Conservation (phyloP, 1,140 invertebrate species). For the Helicorthomorpha holstii region DNA sequence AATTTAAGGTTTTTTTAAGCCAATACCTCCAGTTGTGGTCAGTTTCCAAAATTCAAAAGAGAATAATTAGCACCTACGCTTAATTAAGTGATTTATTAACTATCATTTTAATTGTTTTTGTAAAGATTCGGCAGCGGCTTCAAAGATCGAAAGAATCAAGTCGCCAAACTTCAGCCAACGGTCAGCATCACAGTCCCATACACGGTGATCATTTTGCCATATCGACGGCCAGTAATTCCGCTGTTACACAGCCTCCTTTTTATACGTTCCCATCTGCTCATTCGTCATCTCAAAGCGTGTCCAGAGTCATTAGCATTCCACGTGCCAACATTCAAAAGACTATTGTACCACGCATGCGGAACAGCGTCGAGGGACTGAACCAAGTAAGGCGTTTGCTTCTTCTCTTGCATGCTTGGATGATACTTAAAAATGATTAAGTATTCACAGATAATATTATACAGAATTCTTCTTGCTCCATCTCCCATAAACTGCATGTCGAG, state of each 20-base stretch:
- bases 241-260: conserved; percentile 1
- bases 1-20: no score
- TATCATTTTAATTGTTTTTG: no score
- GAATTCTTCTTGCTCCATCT: no score
- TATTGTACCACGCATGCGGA: conserved; percentile 43
- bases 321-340: conserved; percentile 29
- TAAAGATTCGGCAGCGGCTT: conserved; percentile 18
- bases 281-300: conserved; percentile 7
- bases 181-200: conserved; percentile 20
- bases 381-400: no score
- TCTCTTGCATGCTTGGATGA: no score
- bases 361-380: conserved; percentile 66
- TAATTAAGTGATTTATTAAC: no score
- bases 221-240: conserved; percentile 13
- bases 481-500: no score
- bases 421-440: no score
- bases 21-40: no score
- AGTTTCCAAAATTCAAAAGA: no score
- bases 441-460: no score
- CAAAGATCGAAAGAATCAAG: conserved; percentile 22
- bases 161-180: conserved; percentile 15
- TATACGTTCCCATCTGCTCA: conserved; percentile 7
- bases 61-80: no score
- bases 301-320: conserved; percentile 6
- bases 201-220: conserved; percentile 22